A percentile compares a stretch with the other conserved stretches of the same genome.
phyloP scores from a whole-genome alignment of 2,113 vertebrate genomes.

The Cottus gobio region DNA sequence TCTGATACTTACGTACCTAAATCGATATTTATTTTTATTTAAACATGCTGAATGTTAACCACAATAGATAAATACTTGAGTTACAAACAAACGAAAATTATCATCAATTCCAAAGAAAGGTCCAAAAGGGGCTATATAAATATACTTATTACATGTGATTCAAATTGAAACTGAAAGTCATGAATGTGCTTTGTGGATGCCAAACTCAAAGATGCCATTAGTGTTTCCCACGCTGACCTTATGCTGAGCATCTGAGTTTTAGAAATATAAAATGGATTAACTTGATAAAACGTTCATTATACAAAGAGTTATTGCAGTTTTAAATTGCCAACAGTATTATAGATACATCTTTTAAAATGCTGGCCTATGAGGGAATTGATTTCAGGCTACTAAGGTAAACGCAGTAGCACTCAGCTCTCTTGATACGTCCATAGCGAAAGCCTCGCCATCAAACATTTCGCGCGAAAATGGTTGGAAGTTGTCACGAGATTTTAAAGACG shows the following conservation, averaged over 20 bases:
- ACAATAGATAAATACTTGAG: not conserved
- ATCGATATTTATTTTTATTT: not conserved
- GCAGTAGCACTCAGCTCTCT: not conserved
- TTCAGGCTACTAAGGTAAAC: not conserved
- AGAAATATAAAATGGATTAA: not conserved
- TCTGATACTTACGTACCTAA: not conserved
- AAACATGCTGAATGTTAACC: not conserved
- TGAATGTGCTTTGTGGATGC: not conserved
- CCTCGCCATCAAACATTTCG: constrained; percentile 66
- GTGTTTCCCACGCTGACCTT: not conserved
- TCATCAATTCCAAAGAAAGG: not conserved
- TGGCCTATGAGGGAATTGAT: not conserved
- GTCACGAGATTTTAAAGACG: constrained; percentile 66
- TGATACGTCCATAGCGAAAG: not conserved
- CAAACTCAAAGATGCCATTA: not conserved
- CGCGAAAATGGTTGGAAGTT: constrained; percentile 78
- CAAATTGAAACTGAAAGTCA: not conserved
- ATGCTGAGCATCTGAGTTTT: too few relatives aligned
- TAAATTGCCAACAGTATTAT: not conserved
- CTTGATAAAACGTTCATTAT: not conserved
- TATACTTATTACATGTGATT: not conserved
- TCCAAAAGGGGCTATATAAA: not conserved
- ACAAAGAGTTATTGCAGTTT: not conserved
- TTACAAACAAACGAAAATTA: not conserved
- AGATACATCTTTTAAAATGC: not conserved